Percentiles rank a stretch among this genome's conserved stretches.
These are phyloP conservation scores for Geotrypetes seraphini DNA, from an alignment of 2,797 vertebrate genomes.

Conservation along the genomic window DNA sequence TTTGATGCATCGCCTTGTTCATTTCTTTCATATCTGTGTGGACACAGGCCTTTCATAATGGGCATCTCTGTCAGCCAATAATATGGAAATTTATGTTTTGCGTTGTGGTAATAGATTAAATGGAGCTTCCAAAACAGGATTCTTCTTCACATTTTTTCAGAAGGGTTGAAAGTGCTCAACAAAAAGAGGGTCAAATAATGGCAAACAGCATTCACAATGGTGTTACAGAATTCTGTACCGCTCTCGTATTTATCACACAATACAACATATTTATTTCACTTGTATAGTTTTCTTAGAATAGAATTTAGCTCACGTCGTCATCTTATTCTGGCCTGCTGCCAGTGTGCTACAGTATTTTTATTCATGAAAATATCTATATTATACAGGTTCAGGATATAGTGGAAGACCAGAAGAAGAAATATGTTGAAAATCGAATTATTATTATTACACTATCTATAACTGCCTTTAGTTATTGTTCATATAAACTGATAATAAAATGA, in stretches of 20 bases:
- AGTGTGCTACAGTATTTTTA: no score
- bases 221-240: neutral
- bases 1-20: neutral
- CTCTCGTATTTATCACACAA: neutral
- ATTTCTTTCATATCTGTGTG: conserved; percentile 8
- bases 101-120: neutral
- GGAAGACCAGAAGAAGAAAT: no score
- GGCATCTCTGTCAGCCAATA: neutral
- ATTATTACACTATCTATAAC: no score
- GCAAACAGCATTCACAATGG: neutral
- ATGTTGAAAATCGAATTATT: no score
- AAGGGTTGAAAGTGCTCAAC: accelerated
- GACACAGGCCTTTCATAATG: neutral
- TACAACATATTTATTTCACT: no score
- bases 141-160: neutral
- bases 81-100: neutral
- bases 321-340: no score
- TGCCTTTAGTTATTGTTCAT: neutral
- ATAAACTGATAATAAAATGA: neutral
- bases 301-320: no score
- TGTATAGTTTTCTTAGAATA: no score
- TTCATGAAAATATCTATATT: no score
- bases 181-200: neutral
- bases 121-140: neutral
- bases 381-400: no score